Evolutionary conservation across 2,113 vertebrate genomes (phyloP), one percentile per base, ranked within the genome.

Genomic region (Lasiurus borealis): DNA sequence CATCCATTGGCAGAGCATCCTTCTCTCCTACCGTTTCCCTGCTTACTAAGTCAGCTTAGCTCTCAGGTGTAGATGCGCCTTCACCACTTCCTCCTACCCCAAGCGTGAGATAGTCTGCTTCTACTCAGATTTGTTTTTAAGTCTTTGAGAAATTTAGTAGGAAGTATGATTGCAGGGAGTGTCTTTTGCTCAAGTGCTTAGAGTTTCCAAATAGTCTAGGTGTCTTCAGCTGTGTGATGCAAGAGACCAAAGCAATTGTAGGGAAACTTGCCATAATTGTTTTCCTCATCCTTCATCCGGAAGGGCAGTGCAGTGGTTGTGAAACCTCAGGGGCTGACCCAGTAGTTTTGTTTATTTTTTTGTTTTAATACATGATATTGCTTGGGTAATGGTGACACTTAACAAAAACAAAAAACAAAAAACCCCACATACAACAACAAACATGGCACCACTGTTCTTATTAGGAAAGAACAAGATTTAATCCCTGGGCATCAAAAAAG

Each of bases 121-220:
- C 62, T 44, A 88, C 92, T 89, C 97, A 97, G 97, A 97, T 97
- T 97, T 97, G 95, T 97, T 94, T 95, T 14, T 59, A 57, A 5
- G 68, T 52, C 88, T 68, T 90, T 93, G 89, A 91, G 96, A 91
- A 95, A 88, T 52, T 91, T 78, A 66, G 86, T 50, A 76, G 97
- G 97, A 97, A 96, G 96, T 95, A 13, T 2, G 64, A 75, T 91
- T 92, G 48, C 92, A 57, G 62, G 81, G 52, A 72, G 50, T 34
- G 52, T 57, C 84, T 95, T 85, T 96, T 97, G 93, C 96, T 81
- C 84, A 96, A 97, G 66, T 4, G 50, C 86, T 69, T 3, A 2
- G 52, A 18, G 10, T 96, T 96, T 96, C 91, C 96, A 95, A 54
- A 97, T 40, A n/a, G 29, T 19, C 89, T 54, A 16, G 78, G 80